Base-by-base conservation (phyloP, 2,888 invertebrate species). In the Phyto melanocephala region DNA sequence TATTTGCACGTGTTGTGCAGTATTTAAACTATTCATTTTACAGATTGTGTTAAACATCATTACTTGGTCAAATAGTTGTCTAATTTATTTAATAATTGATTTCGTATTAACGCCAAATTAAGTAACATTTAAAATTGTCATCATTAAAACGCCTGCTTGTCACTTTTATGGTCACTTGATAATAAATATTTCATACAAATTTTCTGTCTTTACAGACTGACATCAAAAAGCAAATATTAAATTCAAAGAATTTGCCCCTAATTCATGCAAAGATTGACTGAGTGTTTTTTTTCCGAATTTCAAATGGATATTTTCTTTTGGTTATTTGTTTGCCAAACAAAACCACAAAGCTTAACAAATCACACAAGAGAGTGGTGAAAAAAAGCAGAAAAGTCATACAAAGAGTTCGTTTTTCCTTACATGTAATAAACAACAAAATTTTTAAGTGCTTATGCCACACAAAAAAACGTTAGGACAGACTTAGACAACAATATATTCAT, bases 101-200 rank as follows among this genome's bases (percentile, higher is more conserved):
- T 65, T 54, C 52, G 52, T 40, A 13, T 71, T 22, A 75, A 54
- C 50, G 67, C 54, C 50, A 54, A 58, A 65, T 65, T 67, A 37
- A 40, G 2, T 5, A 65, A 33, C 22, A 50, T 78, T 74, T 75
- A 54, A 79, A 79, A 71, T 58, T 79, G 75, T 75, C 75, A 67
- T 68, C 54, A 75, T 79, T 79, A 82, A 71, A 79, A 71, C 65
- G 75, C 65, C 71, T 62, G 52, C 65, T 75, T 79, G 79, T 79
- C 78, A 79, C 60, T 75, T 75, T 60, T 71, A 63, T 70, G 75
- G 75, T 62, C 79, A 67, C 37, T 71, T 75, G 17, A 47, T 54
- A 75, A 75, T 67, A 71, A 75, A 28, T 58, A 54, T n/a, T 56
- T 67, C 6, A 22, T 33, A 65, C n/a, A 13, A 28, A 24, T 52